phyloP scores from a whole-genome alignment of 2,888 invertebrate species.

The Microctonus brassicae region DNA sequence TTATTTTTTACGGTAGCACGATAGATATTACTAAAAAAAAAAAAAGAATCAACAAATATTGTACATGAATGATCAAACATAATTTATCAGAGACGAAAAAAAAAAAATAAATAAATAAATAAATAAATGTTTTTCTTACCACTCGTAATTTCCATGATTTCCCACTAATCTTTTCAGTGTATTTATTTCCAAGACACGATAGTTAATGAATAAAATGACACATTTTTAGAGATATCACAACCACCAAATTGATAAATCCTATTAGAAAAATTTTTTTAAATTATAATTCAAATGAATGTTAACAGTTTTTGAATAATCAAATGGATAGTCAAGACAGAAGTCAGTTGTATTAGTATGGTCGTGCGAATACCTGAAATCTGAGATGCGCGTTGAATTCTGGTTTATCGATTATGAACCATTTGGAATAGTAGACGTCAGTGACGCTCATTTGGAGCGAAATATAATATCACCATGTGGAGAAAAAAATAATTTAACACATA shows the following conservation, averaged over 20 bases:
- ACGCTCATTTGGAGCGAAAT: slow-evolving; percentile 38
- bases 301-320: slow-evolving; percentile 27
- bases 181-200: not conserved
- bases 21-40: not conserved
- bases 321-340: slow-evolving; percentile 14
- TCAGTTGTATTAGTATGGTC: slow-evolving; percentile 27
- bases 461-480: not conserved
- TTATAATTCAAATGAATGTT: not conserved
- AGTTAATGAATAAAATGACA: not conserved
- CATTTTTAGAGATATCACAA: no score
- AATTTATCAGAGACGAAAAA: slow-evolving; percentile 10
- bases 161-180: not conserved
- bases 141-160: not conserved
- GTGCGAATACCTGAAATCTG: slow-evolving; percentile 25
- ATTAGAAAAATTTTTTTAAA: no score
- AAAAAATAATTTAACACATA: not conserved
- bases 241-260: no score
- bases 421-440: slow-evolving; percentile 42
- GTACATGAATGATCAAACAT: not conserved
- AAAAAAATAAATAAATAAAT: slow-evolving; percentile 3
- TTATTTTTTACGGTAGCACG: not conserved
- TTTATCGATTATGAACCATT: slow-evolving; percentile 43
- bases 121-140: not conserved
- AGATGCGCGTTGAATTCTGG: slow-evolving; percentile 36
- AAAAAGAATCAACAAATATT: not conserved